Conservation (phyloP, 2,797 vertebrate genomes). For the Lophotriccus pileatus region DNA sequence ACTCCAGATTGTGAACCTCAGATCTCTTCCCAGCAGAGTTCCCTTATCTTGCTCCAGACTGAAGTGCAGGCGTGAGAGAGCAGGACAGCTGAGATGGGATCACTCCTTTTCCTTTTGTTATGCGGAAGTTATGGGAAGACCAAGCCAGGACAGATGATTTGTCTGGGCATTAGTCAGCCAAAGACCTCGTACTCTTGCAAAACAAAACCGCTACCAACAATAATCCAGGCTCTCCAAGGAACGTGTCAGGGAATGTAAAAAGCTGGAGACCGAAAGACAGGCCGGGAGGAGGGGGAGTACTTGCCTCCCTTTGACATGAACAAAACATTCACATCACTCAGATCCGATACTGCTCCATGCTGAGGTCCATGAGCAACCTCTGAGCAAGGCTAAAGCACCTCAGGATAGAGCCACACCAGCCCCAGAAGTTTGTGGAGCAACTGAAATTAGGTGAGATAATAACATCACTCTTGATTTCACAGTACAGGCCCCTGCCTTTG, state of each 20-base stretch:
- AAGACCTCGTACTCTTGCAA: conserved; percentile 21
- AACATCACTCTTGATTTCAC: neutral
- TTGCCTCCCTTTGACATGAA: neutral
- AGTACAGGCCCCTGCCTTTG: neutral
- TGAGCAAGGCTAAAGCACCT: neutral
- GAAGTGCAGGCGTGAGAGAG: neutral
- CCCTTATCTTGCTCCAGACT: neutral
- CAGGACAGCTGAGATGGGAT: conserved; percentile 5
- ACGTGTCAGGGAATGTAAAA: neutral
- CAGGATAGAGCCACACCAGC: accelerated
- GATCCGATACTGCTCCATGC: accelerated
- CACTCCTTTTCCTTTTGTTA: neutral
- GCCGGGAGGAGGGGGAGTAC: neutral
- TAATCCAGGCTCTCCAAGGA: conserved; percentile 16
- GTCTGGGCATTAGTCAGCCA: conserved; percentile 8
- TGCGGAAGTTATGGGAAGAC: neutral
- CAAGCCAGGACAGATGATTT: conserved; percentile 22
- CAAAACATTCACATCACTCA: neutral
- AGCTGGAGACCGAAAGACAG: neutral
- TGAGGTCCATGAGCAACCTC: neutral
- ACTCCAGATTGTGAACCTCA: neutral
- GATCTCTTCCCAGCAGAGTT: neutral
- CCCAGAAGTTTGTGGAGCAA: neutral
- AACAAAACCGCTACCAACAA: conserved; percentile 44
- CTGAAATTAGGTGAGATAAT: neutral